Conservation (phyloP, 2,888 invertebrate species). For the Cataglyphis cursor region DNA sequence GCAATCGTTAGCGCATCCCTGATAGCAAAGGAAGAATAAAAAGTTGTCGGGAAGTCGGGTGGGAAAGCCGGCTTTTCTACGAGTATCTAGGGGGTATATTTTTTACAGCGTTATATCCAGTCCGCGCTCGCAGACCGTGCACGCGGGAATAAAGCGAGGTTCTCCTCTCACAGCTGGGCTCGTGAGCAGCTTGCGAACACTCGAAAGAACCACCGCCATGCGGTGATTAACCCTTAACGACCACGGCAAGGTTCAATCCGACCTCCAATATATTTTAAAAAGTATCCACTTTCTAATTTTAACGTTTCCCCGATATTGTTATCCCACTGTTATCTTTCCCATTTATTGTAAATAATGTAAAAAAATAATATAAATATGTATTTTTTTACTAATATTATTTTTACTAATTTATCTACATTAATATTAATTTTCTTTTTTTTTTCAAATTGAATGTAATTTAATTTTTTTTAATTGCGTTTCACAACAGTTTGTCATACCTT, state of each 20-base stretch:
- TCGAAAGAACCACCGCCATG: conserved; percentile 61
- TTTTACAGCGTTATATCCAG: conserved; percentile 78
- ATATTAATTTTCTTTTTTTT: neutral
- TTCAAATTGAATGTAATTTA: neutral
- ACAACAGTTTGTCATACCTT: neutral
- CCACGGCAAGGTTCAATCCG: conserved; percentile 27
- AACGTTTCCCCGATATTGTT: neutral
- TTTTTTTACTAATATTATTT: neutral
- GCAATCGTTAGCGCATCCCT: conserved; percentile 79
- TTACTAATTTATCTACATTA: neutral
- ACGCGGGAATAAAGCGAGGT: conserved; percentile 58
- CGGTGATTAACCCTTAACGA: conserved; percentile 73
- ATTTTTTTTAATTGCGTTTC: neutral
- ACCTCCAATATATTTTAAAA: conserved; percentile 18
- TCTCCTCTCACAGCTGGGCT: conserved; percentile 62
- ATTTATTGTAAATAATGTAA: neutral
- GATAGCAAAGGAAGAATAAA: conserved; percentile 79
- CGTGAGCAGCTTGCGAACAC: conserved; percentile 66
- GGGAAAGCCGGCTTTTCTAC: conserved; percentile 71
- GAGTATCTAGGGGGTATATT: conserved; percentile 77
- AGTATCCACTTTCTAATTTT: neutral
- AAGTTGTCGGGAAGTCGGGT: conserved; percentile 76
- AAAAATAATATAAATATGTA: neutral
- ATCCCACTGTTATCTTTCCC: neutral
- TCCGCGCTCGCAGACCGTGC: conserved; percentile 72